These are phyloP conservation scores for Dynastes grantii DNA, from an alignment of 2,888 invertebrate genomes.

Conservation along the genomic window DNA sequence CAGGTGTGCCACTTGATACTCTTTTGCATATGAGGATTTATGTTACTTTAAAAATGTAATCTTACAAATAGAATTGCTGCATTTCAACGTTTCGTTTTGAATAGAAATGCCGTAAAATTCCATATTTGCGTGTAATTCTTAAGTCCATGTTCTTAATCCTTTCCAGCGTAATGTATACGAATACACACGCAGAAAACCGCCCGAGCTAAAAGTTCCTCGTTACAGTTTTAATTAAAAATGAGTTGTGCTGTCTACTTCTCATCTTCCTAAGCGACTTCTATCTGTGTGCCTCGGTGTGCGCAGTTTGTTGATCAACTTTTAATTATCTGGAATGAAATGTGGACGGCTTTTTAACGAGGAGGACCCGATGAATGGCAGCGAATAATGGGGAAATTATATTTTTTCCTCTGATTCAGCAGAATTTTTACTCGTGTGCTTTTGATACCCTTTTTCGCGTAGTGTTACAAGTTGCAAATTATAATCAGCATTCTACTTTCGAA, in stretches of 20 bases:
- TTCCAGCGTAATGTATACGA: neutral
- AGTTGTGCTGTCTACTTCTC: constrained; percentile 35
- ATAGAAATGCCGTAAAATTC: too few relatives aligned
- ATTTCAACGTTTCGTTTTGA: too few relatives aligned
- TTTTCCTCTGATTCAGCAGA: constrained; percentile 22
- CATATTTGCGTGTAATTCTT: too few relatives aligned
- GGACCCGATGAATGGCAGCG: constrained; percentile 29
- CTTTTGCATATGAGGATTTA: too few relatives aligned
- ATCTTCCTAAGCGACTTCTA: constrained; percentile 24
- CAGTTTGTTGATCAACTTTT: constrained; percentile 44
- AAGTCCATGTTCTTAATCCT: too few relatives aligned
- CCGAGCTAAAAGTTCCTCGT: constrained; percentile 40
- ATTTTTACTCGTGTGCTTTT: constrained; percentile 23
- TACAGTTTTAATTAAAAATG: constrained; percentile 44
- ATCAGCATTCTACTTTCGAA: neutral
- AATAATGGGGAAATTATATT: constrained; percentile 39
- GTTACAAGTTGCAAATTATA: neutral
- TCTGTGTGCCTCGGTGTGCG: constrained; percentile 30
- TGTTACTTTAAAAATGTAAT: too few relatives aligned
- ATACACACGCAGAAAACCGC: constrained; percentile 17
- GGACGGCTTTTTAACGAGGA: constrained; percentile 37
- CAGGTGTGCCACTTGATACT: too few relatives aligned
- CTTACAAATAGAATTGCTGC: too few relatives aligned
- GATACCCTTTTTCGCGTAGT: neutral
- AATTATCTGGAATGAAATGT: constrained; percentile 48